Conservation (phyloP, 2,113 vertebrate species). For the Perognathus longimembris region DNA sequence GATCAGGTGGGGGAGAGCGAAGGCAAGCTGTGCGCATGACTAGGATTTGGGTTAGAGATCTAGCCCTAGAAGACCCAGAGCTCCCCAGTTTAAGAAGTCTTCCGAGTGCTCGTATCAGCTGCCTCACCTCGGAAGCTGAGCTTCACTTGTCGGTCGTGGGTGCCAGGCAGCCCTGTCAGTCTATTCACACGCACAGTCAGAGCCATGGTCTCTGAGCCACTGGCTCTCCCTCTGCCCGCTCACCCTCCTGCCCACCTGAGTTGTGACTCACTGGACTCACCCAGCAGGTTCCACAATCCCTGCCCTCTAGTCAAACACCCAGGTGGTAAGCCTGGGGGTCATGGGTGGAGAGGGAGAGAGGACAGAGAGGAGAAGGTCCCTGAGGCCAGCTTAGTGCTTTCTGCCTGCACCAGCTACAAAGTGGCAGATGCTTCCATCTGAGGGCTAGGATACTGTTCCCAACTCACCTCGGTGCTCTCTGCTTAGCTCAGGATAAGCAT, state of each 20-base stretch:
- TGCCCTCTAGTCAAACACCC: conserved; percentile 77
- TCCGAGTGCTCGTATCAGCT: not conserved
- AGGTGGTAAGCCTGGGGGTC: conserved; percentile 16
- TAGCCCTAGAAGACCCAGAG: not conserved
- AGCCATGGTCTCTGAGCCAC: conserved; percentile 87
- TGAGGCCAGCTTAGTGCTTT: not conserved
- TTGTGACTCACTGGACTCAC: conserved; percentile 78
- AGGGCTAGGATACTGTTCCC: not conserved
- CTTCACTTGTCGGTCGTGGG: conserved; percentile 90
- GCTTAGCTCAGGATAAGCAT: not conserved
- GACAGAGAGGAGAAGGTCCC: not conserved
- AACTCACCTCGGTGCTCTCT: conserved; percentile 4
- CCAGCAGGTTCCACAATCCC: conserved; percentile 80
- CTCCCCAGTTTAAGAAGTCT: not conserved
- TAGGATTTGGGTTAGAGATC: not conserved
- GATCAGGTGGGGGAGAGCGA: not conserved
- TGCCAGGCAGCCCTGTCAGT: conserved; percentile 90
- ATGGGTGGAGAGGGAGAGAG: not conserved
- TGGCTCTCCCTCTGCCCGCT: not conserved
- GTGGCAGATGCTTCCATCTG: not conserved
- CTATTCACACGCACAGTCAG: conserved; percentile 89
- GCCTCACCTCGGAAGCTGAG: conserved; percentile 93
- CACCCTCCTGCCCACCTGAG: conserved; percentile 56
- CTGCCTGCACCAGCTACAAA: not conserved
- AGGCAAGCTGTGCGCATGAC: not conserved